phyloP scores from a whole-genome alignment of 1,140 invertebrate species.

The Trissolcus basalis region DNA sequence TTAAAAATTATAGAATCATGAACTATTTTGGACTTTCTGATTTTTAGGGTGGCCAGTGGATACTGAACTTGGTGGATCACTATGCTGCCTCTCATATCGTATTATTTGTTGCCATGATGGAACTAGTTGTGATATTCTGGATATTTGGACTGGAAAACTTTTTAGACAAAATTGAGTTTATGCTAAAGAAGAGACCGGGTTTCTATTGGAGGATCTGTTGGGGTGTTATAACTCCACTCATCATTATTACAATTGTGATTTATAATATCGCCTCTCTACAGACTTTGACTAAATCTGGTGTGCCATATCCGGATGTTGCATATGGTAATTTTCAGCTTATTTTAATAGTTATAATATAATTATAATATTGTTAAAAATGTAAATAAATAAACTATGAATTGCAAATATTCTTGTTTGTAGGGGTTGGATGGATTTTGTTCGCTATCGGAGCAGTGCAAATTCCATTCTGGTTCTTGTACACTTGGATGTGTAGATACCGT shows the following conservation, averaged over 20 bases:
- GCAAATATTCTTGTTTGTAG: conserved; percentile 62
- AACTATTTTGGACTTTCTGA: no score
- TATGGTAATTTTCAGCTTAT: no score
- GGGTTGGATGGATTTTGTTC: conserved; percentile 77
- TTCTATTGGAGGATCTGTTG: conserved; percentile 89
- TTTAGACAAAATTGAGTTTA: conserved; percentile 81
- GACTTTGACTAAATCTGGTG: conserved; percentile 74
- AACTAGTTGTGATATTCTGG: conserved; percentile 84
- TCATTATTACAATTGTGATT: conserved; percentile 82
- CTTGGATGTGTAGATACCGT: conserved; percentile 69
- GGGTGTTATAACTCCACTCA: conserved; percentile 84
- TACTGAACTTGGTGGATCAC: conserved; percentile 74
- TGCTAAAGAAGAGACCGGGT: conserved; percentile 83
- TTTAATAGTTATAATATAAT: no score
- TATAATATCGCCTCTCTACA: conserved; percentile 78
- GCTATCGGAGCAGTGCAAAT: conserved; percentile 77
- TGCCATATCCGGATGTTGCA: conserved; percentile 67
- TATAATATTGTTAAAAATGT: no score
- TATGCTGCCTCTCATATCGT: conserved; percentile 77
- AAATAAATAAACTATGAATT: no score
- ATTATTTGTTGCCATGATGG: conserved; percentile 72
- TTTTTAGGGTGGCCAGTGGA: conserved; percentile 71
- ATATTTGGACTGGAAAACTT: conserved; percentile 79
- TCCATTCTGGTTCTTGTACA: conserved; percentile 77
- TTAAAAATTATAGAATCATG: no score